Evolutionary conservation across 2,797 vertebrate genomes (phyloP), one percentile per base, ranked within the genome.

Genomic region (Thaleichthys pacificus): DNA sequence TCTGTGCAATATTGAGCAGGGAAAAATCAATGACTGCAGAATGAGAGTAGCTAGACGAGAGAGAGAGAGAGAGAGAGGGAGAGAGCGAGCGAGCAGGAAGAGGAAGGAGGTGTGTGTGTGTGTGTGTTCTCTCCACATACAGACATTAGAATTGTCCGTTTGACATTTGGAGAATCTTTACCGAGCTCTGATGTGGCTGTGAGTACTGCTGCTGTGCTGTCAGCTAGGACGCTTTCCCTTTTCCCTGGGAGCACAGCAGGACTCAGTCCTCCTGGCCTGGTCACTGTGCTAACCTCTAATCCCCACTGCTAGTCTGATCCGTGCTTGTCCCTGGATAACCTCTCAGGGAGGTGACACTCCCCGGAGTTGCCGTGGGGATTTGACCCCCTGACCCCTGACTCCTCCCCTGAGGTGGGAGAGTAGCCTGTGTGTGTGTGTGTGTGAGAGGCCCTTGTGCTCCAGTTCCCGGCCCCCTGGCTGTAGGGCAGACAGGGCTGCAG

Each of bases 1-100:
- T 87, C 87, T 90, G 87, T 89, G 90, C 89, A 89, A 84, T 88
- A 89, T 90, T 73, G 88, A 90, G 87, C 81, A 1, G 80, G 84
- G 84, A 81, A 87, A 88, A 90, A 92, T 91, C 89, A 85, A 90
- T 91, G 86, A 82, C 88, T 89, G 89, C 88, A 88, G 89, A 90
- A 86, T 86, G 84, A 85, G 86, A 86, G 80, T 84, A 57, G 80
- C 77, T 79, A 70, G 72, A 76, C 79, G 77, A 24, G 1, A 64
- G 75, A 72, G 76, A 66, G 61, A 61, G 32, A 21, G 65, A 51
- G 32, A 5, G 61, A 32, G 42, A 21, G 62, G 22, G 42, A 21
- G 62, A 38, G 42, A 28, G 26, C 15, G 22, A 28, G 61, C 15
- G 26, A 62, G 51, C 51, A 30, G 56, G 57, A 66, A 22, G 30